A percentile compares a stretch with the other conserved stretches of the same genome.
phyloP scores from a whole-genome alignment of 53 echinoderm and acorn worm genomes.

The Arbacia lixula region DNA sequence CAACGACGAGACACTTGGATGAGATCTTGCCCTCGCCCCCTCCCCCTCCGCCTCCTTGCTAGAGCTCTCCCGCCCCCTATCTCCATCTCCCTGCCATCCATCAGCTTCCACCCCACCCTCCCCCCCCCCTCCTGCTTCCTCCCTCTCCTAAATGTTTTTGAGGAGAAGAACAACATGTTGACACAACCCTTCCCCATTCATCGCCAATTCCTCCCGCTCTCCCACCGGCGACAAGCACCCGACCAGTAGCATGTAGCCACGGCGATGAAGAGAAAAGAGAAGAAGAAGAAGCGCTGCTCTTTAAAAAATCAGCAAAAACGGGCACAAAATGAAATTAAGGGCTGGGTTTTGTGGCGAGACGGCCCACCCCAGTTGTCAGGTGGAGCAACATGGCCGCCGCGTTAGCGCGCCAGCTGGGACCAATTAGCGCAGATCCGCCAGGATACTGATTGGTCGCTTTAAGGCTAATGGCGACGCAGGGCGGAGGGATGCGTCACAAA shows the following conservation, averaged over 20 bases:
- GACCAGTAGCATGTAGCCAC: not conserved
- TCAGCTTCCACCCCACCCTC: slow-evolving; percentile 10
- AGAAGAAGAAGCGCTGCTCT: not conserved
- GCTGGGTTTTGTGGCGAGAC: slow-evolving; percentile 29
- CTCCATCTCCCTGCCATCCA: not conserved
- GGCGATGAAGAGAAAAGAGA: not conserved
- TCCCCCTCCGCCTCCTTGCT: slow-evolving; percentile 1
- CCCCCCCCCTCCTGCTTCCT: not conserved
- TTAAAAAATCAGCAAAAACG: slow-evolving; percentile 54
- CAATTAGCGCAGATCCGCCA: slow-evolving; percentile 46
- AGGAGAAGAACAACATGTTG: slow-evolving; percentile 49
- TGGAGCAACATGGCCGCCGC: slow-evolving; percentile 56
- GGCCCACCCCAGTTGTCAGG: slow-evolving; percentile 45
- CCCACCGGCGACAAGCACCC: slow-evolving; percentile 48
- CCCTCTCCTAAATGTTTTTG: slow-evolving; percentile 39
- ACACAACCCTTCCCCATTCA: slow-evolving; percentile 33
- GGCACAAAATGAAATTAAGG: slow-evolving; percentile 53
- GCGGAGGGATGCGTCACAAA: slow-evolving; percentile 22
- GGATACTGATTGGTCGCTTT: slow-evolving; percentile 46
- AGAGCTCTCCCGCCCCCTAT: slow-evolving; percentile 16
- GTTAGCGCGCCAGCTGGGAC: slow-evolving; percentile 53
- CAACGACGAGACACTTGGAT: not conserved
- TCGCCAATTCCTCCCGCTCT: slow-evolving; percentile 25
- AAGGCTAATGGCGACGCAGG: slow-evolving; percentile 38
- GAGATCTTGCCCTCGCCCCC: not conserved